Base-by-base conservation (phyloP, 2,797 vertebrate genomes). In the Sternarchorhynchus goeldii region DNA sequence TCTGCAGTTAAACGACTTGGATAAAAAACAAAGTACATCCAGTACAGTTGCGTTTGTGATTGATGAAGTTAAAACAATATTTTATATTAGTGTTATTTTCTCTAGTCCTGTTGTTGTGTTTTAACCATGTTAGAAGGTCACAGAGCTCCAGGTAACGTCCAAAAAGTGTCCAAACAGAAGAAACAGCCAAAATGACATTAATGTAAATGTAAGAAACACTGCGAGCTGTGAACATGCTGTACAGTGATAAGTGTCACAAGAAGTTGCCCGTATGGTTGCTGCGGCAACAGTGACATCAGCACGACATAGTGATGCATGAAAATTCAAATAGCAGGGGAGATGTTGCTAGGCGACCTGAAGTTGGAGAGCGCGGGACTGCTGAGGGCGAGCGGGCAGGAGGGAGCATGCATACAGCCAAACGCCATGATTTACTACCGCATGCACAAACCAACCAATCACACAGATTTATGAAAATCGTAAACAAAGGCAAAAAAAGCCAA, bases 331-430 rank as follows among this genome's bases (percentile, higher is more conserved):
- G 90, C 92, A 91, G 87, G 93, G 91, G 90, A 90, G 74, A 1
- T 88, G 94, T 95, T 96, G 95, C 95, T 94, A 95, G 91, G 94
- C 92, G 89, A 95, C 91, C 89, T 89, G 86, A 83, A 87, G 91
- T 93, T 82, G 1, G 88, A 89, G 92, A 93, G 93, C 93, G 93
- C 2, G 8, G 89, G 91, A 85, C 25, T 25, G 25, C 1, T 25
- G 25, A 88, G 90, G 93, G 93, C 91, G 91, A 86, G 85, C 86
- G 39, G 81, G 92, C 21, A 18, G 32, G 41, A 56, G 60, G 53
- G 45, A 50, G 10, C 8, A 41, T 7, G 6, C 45, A 50, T 12
- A 50, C 45, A 50, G 34, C 34, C 6, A 7, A 0, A 7, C 10
- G 14, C 8, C 36, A 45, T 55, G 45, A 58, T 58, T n/a, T 67